These are phyloP conservation scores for Microtus pennsylvanicus DNA, from an alignment of 2,113 vertebrate genomes.

Conservation along the genomic window DNA sequence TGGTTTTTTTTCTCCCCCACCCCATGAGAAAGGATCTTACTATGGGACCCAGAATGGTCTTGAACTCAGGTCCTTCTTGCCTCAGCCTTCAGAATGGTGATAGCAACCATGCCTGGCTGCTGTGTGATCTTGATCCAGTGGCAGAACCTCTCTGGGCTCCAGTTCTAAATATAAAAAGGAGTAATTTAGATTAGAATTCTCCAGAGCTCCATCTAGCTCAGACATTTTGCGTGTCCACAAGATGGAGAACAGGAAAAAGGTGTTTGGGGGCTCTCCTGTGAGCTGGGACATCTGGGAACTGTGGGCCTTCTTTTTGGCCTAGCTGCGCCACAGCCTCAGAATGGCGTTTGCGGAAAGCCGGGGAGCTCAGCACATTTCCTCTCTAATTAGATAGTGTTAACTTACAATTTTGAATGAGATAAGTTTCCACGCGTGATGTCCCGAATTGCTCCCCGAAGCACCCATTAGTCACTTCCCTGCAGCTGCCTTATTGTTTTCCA, in stretches of 20 bases:
- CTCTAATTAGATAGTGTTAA: constrained; percentile 65
- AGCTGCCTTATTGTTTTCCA: constrained; percentile 73
- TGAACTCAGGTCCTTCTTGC: neutral
- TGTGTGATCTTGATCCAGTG: neutral
- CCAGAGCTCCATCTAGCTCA: neutral
- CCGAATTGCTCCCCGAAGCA: constrained; percentile 74
- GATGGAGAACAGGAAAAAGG: neutral
- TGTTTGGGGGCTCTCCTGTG: no score
- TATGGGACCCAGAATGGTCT: neutral
- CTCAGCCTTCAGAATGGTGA: neutral
- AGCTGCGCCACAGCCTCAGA: neutral
- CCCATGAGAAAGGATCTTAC: neutral
- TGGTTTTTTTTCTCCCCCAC: no score
- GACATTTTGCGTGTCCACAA: neutral
- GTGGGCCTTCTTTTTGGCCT: neutral
- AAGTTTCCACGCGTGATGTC: constrained; percentile 68
- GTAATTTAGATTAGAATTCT: neutral
- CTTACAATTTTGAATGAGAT: constrained; percentile 76
- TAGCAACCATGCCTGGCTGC: neutral
- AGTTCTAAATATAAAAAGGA: neutral
- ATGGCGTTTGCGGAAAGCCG: neutral
- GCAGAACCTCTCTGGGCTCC: neutral
- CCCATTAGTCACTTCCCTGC: constrained; percentile 80
- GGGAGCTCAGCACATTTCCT: constrained; percentile 53
- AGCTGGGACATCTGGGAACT: neutral